Percentiles rank a stretch among this genome's conserved stretches.
Evolutionary conservation across 2,113 vertebrate species (phyloP).

Genomic region (Sylvilagus bachmani): DNA sequence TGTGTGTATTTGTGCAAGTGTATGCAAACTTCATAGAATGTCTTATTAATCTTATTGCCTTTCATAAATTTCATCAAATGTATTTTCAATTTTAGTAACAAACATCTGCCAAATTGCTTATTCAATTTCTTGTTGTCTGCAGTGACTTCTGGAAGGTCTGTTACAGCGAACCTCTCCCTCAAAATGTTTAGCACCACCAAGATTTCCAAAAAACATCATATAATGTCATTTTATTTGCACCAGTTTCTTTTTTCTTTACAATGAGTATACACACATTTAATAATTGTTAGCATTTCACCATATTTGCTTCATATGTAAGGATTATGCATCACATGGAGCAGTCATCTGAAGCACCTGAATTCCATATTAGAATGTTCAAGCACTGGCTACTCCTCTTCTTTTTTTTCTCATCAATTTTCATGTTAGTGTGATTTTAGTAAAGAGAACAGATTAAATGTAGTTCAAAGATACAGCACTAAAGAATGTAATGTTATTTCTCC

Average conservation of each 20-base stretch:
- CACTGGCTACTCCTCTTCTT: too few relatives aligned
- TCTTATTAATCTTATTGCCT: neutral
- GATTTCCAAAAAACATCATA: neutral
- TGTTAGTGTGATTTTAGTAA: too few relatives aligned
- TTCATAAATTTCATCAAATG: neutral
- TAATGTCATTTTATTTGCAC: neutral
- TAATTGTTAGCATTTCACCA: too few relatives aligned
- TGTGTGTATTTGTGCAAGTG: neutral
- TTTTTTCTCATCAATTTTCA: too few relatives aligned
- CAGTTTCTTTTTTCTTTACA: neutral
- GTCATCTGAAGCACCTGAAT: too few relatives aligned
- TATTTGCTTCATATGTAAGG: too few relatives aligned
- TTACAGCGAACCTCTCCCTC: neutral
- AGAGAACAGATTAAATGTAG: too few relatives aligned
- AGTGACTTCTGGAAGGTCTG: neutral
- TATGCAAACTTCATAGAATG: neutral
- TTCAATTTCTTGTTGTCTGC: neutral
- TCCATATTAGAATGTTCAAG: too few relatives aligned
- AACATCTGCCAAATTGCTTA: neutral
- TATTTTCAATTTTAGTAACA: neutral
- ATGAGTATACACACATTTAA: too few relatives aligned
- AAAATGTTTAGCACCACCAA: neutral
- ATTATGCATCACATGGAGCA: too few relatives aligned
- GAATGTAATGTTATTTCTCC: too few relatives aligned
- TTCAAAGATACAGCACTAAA: too few relatives aligned